Evolutionary conservation across 1,140 invertebrate genomes (phyloP), one percentile per base, ranked within the genome.

Genomic region (Zelostemma sp.): DNA sequence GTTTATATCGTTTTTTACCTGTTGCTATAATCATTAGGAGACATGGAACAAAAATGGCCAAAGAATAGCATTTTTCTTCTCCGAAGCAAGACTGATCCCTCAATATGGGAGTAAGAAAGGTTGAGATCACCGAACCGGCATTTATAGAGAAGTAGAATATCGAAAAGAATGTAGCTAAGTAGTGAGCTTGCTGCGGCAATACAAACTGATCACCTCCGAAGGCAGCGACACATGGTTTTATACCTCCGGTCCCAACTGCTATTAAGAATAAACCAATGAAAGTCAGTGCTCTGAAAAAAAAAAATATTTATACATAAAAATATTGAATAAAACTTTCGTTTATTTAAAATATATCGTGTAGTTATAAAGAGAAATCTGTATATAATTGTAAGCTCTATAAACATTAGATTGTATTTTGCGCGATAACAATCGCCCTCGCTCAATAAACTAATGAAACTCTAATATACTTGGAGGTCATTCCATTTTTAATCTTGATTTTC

Each of bases 141-240:
- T 98, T 98, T 72, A 99, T 97, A 18, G 95, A 88, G 72, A 97
- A 95, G 85, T 98, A 98, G 81, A 97, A 98, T 0, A 97, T 83
- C 0, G 95, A 97, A 84, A 98, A 98, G 85, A 96, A 98, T 55
- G 90, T 90, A 1, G 90, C n/a, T n/a, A n/a, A n/a, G n/a, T n/a
- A n/a, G n/a, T n/a, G n/a, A n/a, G n/a, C n/a, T n/a, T n/a, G n/a
- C n/a, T n/a, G n/a, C n/a, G n/a, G n/a, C n/a, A n/a, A n/a, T n/a
- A n/a, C n/a, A n/a, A n/a, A n/a, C n/a, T 99, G 98, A 85, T 99
- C 97, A 0, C 96, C 98, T 15, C 97, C 98, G 82, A 99, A 99
- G 0, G 97, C 94, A 0, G 95, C 91, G 0, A 99, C 97, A 80
- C 97, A 99, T 0, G 98, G 97, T 80, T 99, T 99, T 74, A 99